Percentiles rank a stretch among this genome's conserved stretches.
Conservation (phyloP, 92 coral and sea anemone genomes). For the Phymanthus crucifer region DNA sequence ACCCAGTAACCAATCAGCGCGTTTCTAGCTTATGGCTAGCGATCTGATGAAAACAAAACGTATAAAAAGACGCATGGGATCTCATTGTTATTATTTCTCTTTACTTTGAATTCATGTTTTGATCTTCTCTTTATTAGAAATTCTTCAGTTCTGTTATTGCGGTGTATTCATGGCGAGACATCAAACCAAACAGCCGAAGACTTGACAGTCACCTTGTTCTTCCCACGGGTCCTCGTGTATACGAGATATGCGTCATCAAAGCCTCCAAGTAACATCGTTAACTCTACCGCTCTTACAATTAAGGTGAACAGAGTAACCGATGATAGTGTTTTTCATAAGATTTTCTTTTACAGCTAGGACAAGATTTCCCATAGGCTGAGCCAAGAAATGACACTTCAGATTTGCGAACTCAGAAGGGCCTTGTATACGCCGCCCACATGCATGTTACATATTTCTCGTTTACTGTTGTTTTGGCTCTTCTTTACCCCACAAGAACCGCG, state of each 20-base stretch:
- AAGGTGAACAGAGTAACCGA: background rate
- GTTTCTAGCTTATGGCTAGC: too few relatives aligned
- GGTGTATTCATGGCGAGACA: background rate
- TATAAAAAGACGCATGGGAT: background rate
- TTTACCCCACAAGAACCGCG: too few relatives aligned
- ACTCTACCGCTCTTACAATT: background rate
- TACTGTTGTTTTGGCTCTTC: too few relatives aligned
- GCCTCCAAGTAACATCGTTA: background rate
- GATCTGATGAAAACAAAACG: too few relatives aligned
- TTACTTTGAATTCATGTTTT: background rate
- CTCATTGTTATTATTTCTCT: background rate
- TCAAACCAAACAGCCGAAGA: background rate
- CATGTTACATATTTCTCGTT: too few relatives aligned
- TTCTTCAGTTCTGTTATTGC: background rate
- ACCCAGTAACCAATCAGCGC: too few relatives aligned
- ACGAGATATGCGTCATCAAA: background rate
- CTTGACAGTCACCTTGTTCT: background rate
- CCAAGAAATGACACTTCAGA: too few relatives aligned
- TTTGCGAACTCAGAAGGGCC: too few relatives aligned
- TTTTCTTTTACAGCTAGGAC: too few relatives aligned
- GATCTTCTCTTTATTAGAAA: background rate
- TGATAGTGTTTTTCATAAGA: too few relatives aligned
- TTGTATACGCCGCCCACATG: too few relatives aligned
- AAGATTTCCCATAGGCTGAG: too few relatives aligned
- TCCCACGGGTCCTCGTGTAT: background rate